Percentiles rank a stretch among this genome's conserved stretches.
Conservation (phyloP, 2,888 invertebrate genomes). For the Drosophila anomelani region DNA sequence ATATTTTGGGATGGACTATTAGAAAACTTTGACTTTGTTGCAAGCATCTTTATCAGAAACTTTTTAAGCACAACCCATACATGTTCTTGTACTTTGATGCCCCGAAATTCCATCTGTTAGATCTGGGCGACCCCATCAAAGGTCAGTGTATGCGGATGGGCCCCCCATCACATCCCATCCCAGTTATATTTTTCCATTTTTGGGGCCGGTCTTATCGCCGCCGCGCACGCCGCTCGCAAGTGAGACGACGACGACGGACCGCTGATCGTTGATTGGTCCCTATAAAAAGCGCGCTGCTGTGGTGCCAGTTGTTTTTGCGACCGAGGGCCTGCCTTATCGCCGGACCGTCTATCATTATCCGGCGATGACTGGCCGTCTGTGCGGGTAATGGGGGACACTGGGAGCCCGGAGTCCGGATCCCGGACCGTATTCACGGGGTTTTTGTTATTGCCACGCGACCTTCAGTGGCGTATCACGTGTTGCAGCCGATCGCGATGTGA, state of each 20-base stretch:
- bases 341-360: constrained; percentile 44
- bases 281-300: constrained; percentile 69
- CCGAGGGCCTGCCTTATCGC: constrained; percentile 55
- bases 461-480: constrained; percentile 66
- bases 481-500: constrained; percentile 65
- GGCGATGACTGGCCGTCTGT: constrained; percentile 40
- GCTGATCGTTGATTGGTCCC: constrained; percentile 62
- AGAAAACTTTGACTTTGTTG: neutral
- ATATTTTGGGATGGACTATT: neutral
- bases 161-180: constrained; percentile 8
- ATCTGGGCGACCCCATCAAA: constrained; percentile 26
- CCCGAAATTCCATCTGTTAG: constrained; percentile 3
- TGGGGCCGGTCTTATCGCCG: constrained; percentile 61
- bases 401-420: constrained; percentile 5
- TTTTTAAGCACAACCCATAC: neutral
- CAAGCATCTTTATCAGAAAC: neutral
- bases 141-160: constrained; percentile 34
- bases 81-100: neutral
- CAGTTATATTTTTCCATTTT: constrained; percentile 1
- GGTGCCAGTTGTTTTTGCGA: constrained; percentile 58
- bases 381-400: constrained; percentile 1
- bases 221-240: constrained; percentile 63
- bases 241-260: constrained; percentile 22
- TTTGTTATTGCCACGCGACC: constrained; percentile 76
- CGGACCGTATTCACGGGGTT: constrained; percentile 27